Percentiles rank a stretch among this genome's conserved stretches.
These are phyloP conservation scores for Troglohyphantes excavatus DNA, from an alignment of 2,888 invertebrate genomes.

Conservation along the genomic window DNA sequence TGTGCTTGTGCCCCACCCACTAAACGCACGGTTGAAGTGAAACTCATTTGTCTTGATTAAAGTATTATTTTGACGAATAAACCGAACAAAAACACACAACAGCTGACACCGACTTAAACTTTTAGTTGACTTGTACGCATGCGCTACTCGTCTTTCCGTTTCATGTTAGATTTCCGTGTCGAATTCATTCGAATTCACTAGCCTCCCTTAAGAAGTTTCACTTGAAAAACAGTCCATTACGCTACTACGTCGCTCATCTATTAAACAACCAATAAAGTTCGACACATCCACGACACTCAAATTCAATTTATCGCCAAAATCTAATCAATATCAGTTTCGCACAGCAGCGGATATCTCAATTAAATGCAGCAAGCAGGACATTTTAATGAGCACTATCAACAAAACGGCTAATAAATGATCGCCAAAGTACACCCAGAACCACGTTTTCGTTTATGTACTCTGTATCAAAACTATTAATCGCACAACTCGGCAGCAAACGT, in stretches of 20 bases:
- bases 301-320: slow-evolving; percentile 64
- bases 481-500: slow-evolving; percentile 43
- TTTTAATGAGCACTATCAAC: slow-evolving; percentile 15
- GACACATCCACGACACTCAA: slow-evolving; percentile 31
- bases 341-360: slow-evolving; percentile 44
- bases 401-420: slow-evolving; percentile 53
- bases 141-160: no score
- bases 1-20: no score
- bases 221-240: no score
- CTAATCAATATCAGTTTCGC: slow-evolving; percentile 50
- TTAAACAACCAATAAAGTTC: slow-evolving; percentile 34
- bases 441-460: slow-evolving; percentile 34
- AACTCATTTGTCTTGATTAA: no score
- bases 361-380: slow-evolving; percentile 21
- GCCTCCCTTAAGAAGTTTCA: no score
- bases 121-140: no score
- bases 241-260: not conserved
- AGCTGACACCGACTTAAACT: no score
- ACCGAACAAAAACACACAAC: no score
- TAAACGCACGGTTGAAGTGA: no score
- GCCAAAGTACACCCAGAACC: not conserved
- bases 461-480: slow-evolving; percentile 60
- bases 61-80: no score
- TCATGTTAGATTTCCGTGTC: no score
- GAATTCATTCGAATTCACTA: no score